Evolutionary conservation across 2,888 invertebrate genomes (phyloP).

Genomic region (Drosophila kambysellisi): DNA sequence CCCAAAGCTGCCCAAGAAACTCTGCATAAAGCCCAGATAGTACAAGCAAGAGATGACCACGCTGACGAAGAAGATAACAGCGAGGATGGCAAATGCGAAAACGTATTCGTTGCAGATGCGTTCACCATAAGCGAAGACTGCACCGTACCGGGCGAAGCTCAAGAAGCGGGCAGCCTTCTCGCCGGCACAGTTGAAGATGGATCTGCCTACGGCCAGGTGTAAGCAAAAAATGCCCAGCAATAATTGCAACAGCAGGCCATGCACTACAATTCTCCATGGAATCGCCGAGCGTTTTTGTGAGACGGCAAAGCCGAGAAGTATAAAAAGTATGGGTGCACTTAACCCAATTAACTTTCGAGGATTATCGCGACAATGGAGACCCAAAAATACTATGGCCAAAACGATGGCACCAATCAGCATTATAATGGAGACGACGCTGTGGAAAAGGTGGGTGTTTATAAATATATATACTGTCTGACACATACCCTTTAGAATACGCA

Average conservation of each 20-base stretch:
- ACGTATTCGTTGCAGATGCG: constrained; percentile 86
- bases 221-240: constrained; percentile 93
- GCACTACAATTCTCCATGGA: constrained; percentile 91
- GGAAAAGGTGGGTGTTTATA: background rate
- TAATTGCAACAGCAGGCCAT: constrained; percentile 93
- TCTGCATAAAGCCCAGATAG: constrained; percentile 94
- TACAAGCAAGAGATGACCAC: constrained; percentile 94
- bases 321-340: constrained; percentile 25
- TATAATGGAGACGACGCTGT: constrained; percentile 30
- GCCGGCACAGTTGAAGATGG: constrained; percentile 38
- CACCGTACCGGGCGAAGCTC: constrained; percentile 90
- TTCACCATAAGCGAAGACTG: constrained; percentile 93
- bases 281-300: constrained; percentile 87
- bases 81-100: constrained; percentile 95
- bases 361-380: constrained; percentile 19
- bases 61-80: constrained; percentile 96
- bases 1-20: constrained; percentile 86
- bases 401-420: constrained; percentile 20
- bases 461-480: background rate
- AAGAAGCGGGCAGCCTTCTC: constrained; percentile 86
- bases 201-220: constrained; percentile 88
- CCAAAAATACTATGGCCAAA: background rate
- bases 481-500: constrained; percentile 17
- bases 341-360: constrained; percentile 26
- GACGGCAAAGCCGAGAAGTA: constrained; percentile 86